Evolutionary conservation across 2,888 invertebrate species (phyloP).

Genomic region (Scaptomyza polygonia): DNA sequence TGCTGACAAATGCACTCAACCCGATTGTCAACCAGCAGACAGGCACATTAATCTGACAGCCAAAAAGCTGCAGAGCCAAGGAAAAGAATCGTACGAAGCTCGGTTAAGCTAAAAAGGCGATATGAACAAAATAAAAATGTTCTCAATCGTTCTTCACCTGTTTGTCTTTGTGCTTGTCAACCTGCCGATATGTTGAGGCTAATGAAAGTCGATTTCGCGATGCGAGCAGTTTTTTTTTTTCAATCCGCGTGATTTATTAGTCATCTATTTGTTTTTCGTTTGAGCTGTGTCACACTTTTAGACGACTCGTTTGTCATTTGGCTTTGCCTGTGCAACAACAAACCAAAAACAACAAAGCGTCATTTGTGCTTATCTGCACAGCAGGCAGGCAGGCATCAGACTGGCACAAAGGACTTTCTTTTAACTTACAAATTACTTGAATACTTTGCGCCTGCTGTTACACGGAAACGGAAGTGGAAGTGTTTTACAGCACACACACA

Average conservation of each 20-base stretch:
- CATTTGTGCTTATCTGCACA: slow-evolving; percentile 70
- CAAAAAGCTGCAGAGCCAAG: slow-evolving; percentile 27
- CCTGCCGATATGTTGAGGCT: slow-evolving; percentile 38
- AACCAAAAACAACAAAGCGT: slow-evolving; percentile 46
- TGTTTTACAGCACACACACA: no score
- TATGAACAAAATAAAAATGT: not conserved
- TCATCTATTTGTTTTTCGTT: slow-evolving; percentile 44
- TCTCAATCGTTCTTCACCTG: slow-evolving; percentile 31
- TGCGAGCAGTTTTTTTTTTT: slow-evolving; percentile 10
- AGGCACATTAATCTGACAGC: slow-evolving; percentile 60
- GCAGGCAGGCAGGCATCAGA: slow-evolving; percentile 42
- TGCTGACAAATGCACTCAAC: slow-evolving; percentile 48
- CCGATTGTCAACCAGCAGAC: slow-evolving; percentile 34
- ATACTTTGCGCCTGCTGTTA: slow-evolving; percentile 73
- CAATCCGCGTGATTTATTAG: slow-evolving; percentile 66
- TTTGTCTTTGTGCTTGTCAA: slow-evolving; percentile 23
- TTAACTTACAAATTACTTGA: slow-evolving; percentile 74
- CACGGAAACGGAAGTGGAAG: slow-evolving; percentile 65
- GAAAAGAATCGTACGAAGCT: slow-evolving; percentile 8
- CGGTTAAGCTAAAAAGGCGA: not conserved
- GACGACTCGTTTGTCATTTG: slow-evolving; percentile 63
- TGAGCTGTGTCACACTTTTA: slow-evolving; percentile 19
- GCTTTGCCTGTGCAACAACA: slow-evolving; percentile 37
- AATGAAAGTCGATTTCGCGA: slow-evolving; percentile 46
- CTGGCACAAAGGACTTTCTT: slow-evolving; percentile 17